A percentile compares a stretch with the other conserved stretches of the same genome.
These are phyloP conservation scores for Montipora sp. DNA, from an alignment of 64 coral and sea anemone species.

Conservation along the genomic window DNA sequence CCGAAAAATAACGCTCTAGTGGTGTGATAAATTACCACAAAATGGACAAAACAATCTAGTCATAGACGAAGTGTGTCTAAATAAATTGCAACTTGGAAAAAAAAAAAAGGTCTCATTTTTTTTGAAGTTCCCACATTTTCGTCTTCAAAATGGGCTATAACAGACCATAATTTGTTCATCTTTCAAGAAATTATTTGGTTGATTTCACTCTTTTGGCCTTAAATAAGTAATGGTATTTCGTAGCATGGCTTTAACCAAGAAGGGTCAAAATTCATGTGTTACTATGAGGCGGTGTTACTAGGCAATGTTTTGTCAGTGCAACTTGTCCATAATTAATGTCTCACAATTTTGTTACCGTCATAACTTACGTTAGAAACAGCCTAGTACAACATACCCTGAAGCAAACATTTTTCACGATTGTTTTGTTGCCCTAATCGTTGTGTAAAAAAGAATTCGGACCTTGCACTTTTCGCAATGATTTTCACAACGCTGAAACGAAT, in stretches of 20 bases:
- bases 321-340: background rate
- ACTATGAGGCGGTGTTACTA: background rate
- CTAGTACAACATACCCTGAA: constrained; percentile 6
- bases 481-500: constrained; percentile 14
- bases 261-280: background rate
- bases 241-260: background rate
- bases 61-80: background rate
- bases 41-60: background rate
- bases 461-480: constrained; percentile 8
- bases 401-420: constrained; percentile 13
- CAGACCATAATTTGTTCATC: no score
- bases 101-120: no score
- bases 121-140: no score
- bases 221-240: no score
- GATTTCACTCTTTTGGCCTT: no score
- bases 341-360: background rate
- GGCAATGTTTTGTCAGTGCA: background rate
- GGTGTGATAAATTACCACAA: background rate
- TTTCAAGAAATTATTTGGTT: no score
- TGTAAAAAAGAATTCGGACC: background rate
- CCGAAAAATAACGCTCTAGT: background rate
- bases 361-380: background rate
- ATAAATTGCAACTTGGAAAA: no score
- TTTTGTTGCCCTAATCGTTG: background rate
- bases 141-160: no score